A percentile compares a stretch with the other conserved stretches of the same genome.
These are phyloP conservation scores for Copidosoma floridanum DNA, from an alignment of 1,140 invertebrate genomes.

Conservation along the genomic window DNA sequence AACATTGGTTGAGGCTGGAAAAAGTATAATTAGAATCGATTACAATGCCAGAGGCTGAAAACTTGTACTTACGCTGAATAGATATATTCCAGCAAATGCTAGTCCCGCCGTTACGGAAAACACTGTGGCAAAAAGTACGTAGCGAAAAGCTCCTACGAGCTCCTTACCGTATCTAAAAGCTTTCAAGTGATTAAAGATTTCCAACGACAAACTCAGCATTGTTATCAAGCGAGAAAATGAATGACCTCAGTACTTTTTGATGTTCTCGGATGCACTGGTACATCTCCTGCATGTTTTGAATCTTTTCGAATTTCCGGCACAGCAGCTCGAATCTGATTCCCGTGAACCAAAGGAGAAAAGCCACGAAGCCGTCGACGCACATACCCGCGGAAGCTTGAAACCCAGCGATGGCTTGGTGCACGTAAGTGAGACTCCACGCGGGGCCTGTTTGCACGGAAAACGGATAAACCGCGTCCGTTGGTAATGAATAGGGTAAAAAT, in stretches of 20 bases:
- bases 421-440: conserved; percentile 33
- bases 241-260: no score
- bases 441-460: conserved; percentile 34
- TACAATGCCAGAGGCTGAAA: not conserved
- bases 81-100: conserved; percentile 35
- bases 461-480: conserved; percentile 41
- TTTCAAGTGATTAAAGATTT: not conserved
- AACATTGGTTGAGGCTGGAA: conserved; percentile 6
- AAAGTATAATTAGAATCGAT: not conserved
- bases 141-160: not conserved
- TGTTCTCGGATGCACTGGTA: conserved; percentile 36
- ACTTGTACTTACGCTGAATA: conserved; percentile 31
- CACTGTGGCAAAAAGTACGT: conserved; percentile 27
- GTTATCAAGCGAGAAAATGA: not conserved
- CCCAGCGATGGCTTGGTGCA: conserved; percentile 39
- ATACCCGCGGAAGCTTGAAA: conserved; percentile 35
- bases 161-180: conserved; percentile 27
- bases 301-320: conserved; percentile 17
- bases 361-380: conserved; percentile 36
- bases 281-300: conserved; percentile 25
- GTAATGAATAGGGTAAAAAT: conserved; percentile 27
- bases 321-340: conserved; percentile 37
- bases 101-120: conserved; percentile 17
- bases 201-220: conserved; percentile 29
- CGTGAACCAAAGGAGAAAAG: conserved; percentile 37